Base-by-base conservation (phyloP, 1,140 invertebrate genomes). In the Drosophila triauraria region DNA sequence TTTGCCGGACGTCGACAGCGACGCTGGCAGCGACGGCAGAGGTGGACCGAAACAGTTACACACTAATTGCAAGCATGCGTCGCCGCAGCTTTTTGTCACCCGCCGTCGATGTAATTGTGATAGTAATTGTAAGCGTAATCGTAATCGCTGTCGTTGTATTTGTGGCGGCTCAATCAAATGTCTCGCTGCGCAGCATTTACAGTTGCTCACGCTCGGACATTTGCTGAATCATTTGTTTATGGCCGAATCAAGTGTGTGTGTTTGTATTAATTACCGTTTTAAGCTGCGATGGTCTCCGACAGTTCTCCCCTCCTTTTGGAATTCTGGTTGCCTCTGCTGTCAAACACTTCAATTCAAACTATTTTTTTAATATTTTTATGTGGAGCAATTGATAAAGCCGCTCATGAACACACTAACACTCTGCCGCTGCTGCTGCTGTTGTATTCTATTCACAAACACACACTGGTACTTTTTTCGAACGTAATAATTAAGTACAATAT, bases 201-300 rank as follows among this genome's bases (percentile, higher is more conserved):
- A 88, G 84, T 87, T 88, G 64, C 40, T 58, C 15, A 27, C 15
- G 32, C 12, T 25, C 42, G 48, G 61, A 79, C 63, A 83, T 84
- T 88, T 83, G 83, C 83, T 87, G 84, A 87, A 83, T 87, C 83
- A 87, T 88, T 88, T 87, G 84, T 74, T 87, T 87, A 87, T 87
- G 82, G 84, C 80, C 84, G 69, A 87, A 88, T 87, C 84, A 88
- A 78, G 56, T 67, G 74, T 81, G 70, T 32, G 27, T 88, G 85
- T 88, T 88, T 88, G 63, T 90, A 78, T 88, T 88, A 90, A 88
- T 88, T 88, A 88, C 84, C 84, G 85, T 88, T 88, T 90, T 90
- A 88, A 90, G 84, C 84, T 74, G 84, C 40, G 42, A 42, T 30
- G 50, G 70, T 46, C 50, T 53, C 32, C 17, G 13, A 25, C 47